Evolutionary conservation across 2,797 vertebrate species (phyloP), one percentile per base, ranked within the genome.

Genomic region (Crax fasciolata): DNA sequence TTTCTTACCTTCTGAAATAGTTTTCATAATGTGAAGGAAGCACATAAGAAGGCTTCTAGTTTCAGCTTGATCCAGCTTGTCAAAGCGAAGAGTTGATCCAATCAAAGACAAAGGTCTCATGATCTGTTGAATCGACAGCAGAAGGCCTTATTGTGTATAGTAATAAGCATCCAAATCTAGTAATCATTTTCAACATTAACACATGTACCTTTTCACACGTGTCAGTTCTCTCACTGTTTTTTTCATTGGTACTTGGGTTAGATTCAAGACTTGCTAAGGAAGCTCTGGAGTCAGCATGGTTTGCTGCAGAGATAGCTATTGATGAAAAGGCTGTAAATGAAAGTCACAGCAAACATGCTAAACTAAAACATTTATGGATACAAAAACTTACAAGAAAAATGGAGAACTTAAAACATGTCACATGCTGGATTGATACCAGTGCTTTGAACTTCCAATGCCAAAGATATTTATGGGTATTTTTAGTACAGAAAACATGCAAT

Each of bases 21-120:
- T 99, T 98, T 99, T 99, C 99, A 99, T 99, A 84, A 99, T 99
- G 97, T 99, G 99, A 92, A 99, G 98, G 97, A 99, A 99, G 94
- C 99, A 99, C 98, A 99, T 99, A 43, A 99, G 98, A 82, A 99
- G 99, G 92, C 99, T 99, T 93, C 99, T 98, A 3, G 99, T 99
- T 98, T 99, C 99, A 9, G 99, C 99, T 95, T 99, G 99, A 97
- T 99, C 99, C 97, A 99, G 96, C 93, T 99, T 99, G 98, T 99
- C 99, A 95, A 99, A 99, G 58, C 99, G 99, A 83, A 99, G 99
- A 4, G 99, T 99, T 52, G 98, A 99, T 58, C 99, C 99, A 73
- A 99, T 99, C 95, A 99, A 98, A 94, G 99, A 99, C 97, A 99
- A 98, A 3, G 99, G 99, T 62, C 99, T 98, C 59, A 97, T 98